phyloP scores from a whole-genome alignment of 1,140 invertebrate species.

The Polyergus mexicanus region DNA sequence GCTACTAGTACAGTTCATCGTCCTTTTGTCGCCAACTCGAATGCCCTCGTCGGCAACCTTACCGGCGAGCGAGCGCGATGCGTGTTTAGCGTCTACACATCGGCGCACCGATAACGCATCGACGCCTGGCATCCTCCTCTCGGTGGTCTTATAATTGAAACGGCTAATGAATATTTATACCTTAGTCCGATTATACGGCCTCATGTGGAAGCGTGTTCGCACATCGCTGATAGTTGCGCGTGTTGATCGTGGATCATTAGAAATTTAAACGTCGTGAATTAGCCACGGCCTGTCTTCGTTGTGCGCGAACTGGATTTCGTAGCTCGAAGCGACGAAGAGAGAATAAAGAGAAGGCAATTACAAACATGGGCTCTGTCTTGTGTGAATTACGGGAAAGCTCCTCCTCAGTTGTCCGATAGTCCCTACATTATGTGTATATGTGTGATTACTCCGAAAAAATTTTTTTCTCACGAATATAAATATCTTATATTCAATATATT shows the following conservation, averaged over 20 bases:
- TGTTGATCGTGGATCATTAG: slow-evolving; percentile 47
- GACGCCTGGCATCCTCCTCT: neutral
- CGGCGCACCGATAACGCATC: slow-evolving; percentile 25
- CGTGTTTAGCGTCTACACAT: slow-evolving; percentile 23
- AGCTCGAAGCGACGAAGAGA: slow-evolving; percentile 17
- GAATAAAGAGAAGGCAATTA: slow-evolving; percentile 21
- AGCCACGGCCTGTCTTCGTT: slow-evolving; percentile 44
- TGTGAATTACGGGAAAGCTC: slow-evolving; percentile 16
- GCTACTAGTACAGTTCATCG: slow-evolving; percentile 73
- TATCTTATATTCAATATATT: no score
- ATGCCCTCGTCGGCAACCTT: slow-evolving; percentile 5
- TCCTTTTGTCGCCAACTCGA: slow-evolving; percentile 71
- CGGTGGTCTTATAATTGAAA: slow-evolving; percentile 55
- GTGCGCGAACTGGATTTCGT: slow-evolving; percentile 27
- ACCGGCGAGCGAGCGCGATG: slow-evolving; percentile 13
- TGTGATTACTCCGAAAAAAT: no score
- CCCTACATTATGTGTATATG: neutral
- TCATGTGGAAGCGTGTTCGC: slow-evolving; percentile 32
- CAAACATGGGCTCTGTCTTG: neutral
- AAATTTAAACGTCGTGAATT: slow-evolving; percentile 55
- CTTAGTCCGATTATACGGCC: slow-evolving; percentile 33
- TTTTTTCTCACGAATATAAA: no score
- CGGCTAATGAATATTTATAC: slow-evolving; percentile 62
- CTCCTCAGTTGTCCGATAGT: no score
- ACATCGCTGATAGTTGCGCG: slow-evolving; percentile 40